phyloP scores from a whole-genome alignment of 1,140 invertebrate genomes.

The silkworm (Bombyx mori) region ASM3026992v2 NC_085121.1:16124501-16125000 shows the following conservation, averaged over 20 bases:
- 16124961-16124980: too few relatives aligned
- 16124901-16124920: too few relatives aligned
- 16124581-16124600: conserved; percentile 56
- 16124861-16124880: too few relatives aligned
- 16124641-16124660: conserved; percentile 56
- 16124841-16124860: not conserved
- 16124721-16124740: not conserved
- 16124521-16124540: not conserved
- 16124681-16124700: conserved; percentile 51
- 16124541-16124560: conserved; percentile 23
- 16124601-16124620: conserved; percentile 54
- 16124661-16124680: conserved; percentile 35
- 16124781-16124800: too few relatives aligned
- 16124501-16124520: too few relatives aligned
- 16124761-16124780: too few relatives aligned
- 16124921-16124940: too few relatives aligned
- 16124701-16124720: conserved; percentile 15
- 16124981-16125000: too few relatives aligned
- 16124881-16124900: too few relatives aligned
- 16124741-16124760: too few relatives aligned
- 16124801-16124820: too few relatives aligned
- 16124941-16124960: too few relatives aligned
- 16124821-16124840: not conserved
- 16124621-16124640: conserved; percentile 46
- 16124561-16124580: conserved; percentile 57